Conservation (phyloP, 2,113 vertebrate genomes). For the Platichthys flesus region DNA sequence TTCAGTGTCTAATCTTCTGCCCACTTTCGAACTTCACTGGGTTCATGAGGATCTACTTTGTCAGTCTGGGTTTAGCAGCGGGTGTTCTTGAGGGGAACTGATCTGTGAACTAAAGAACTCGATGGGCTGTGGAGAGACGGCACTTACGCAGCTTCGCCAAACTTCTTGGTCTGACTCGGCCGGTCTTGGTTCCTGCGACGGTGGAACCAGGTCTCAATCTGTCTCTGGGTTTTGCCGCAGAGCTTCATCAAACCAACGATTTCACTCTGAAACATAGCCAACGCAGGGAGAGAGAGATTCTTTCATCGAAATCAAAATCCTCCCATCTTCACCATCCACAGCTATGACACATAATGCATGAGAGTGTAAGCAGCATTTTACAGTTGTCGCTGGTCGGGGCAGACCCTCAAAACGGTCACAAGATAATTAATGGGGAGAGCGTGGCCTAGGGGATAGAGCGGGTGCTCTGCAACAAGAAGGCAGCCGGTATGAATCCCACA, state of each 20-base stretch:
- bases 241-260: constrained; percentile 81
- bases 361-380: not conserved
- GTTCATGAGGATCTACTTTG: not conserved
- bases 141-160: constrained; percentile 90
- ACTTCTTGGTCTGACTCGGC: constrained; percentile 88
- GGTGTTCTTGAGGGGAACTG: not conserved
- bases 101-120: not conserved
- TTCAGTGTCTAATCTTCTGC: not conserved
- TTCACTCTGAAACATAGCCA: constrained; percentile 69
- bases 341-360: not conserved
- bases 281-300: not conserved
- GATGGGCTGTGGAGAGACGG: not conserved
- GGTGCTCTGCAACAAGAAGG: too few species aligned
- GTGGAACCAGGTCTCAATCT: constrained; percentile 90
- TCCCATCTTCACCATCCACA: not conserved
- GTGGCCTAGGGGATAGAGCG: too few species aligned
- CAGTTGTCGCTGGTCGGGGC: not conserved
- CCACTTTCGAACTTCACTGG: not conserved
- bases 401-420: not conserved
- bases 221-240: constrained; percentile 82
- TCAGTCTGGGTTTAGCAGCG: not conserved
- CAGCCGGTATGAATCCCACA: too few species aligned
- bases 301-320: too few species aligned
- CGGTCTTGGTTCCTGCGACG: constrained; percentile 86
- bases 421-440: too few species aligned